These are phyloP conservation scores for Cheilosia grossa DNA, from an alignment of 2,888 invertebrate genomes.

Conservation along the genomic window DNA sequence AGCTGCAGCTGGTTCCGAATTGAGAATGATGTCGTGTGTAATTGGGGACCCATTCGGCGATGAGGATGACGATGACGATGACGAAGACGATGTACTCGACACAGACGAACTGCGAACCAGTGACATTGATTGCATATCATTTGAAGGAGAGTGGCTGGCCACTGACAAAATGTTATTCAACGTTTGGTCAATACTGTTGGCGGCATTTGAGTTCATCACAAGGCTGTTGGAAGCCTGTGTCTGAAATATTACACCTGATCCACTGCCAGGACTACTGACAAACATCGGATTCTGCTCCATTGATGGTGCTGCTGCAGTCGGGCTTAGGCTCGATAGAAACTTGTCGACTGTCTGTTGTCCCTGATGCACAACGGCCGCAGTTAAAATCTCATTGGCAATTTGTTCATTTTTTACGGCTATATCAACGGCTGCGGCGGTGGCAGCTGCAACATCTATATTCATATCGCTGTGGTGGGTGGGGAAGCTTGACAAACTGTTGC, in stretches of 20 bases:
- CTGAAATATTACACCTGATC: constrained; percentile 56
- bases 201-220: constrained; percentile 72
- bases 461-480: constrained; percentile 77
- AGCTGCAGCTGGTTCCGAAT: constrained; percentile 81
- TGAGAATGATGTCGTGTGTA: constrained; percentile 82
- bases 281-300: constrained; percentile 71
- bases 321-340: constrained; percentile 85
- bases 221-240: constrained; percentile 46
- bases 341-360: constrained; percentile 86
- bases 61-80: constrained; percentile 72
- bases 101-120: constrained; percentile 83
- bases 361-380: constrained; percentile 84
- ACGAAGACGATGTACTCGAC: constrained; percentile 81
- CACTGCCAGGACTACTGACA: constrained; percentile 61
- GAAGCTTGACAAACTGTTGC: constrained; percentile 80
- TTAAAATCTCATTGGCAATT: constrained; percentile 83
- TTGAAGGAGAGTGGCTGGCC: constrained; percentile 62
- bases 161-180: constrained; percentile 79
- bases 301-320: constrained; percentile 76
- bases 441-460: constrained; percentile 78
- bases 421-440: constrained; percentile 79
- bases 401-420: constrained; percentile 85
- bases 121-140: constrained; percentile 67
- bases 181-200: constrained; percentile 79
- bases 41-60: constrained; percentile 79